These are phyloP conservation scores for Myiagra hebetior DNA, from an alignment of 2,113 vertebrate genomes.

Conservation along the genomic window DNA sequence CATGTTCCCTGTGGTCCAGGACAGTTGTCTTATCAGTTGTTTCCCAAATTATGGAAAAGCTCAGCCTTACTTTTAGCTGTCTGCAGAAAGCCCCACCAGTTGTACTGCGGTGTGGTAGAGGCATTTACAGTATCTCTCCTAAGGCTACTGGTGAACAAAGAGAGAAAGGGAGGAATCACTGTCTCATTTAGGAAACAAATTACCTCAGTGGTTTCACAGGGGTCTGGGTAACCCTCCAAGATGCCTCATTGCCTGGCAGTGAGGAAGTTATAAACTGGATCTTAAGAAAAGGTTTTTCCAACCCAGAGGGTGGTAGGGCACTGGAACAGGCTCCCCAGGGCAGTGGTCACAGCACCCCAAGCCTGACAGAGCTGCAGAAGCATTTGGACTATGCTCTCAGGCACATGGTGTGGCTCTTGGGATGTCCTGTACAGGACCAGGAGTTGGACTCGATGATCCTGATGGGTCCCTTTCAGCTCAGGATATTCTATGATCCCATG, in stretches of 20 bases:
- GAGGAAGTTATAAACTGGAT: neutral
- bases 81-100: neutral
- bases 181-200: neutral
- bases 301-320: neutral
- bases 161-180: neutral
- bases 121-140: neutral
- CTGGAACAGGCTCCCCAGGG: neutral
- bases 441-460: neutral
- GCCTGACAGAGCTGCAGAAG: neutral
- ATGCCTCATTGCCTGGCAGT: neutral
- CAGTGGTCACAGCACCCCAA: neutral
- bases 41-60: neutral
- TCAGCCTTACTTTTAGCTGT: neutral
- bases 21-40: neutral
- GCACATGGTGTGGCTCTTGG: neutral
- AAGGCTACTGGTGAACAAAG: neutral
- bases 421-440: neutral
- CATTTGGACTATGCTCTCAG: neutral
- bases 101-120: neutral
- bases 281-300: neutral
- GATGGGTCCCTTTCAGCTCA: neutral
- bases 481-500: neutral
- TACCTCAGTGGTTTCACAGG: neutral
- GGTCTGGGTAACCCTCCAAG: neutral
- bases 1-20: neutral